A percentile compares a stretch with the other conserved stretches of the same genome.
These are phyloP conservation scores for Gymnocheta viridis DNA, from an alignment of 2,888 invertebrate genomes.

Conservation along the genomic window DNA sequence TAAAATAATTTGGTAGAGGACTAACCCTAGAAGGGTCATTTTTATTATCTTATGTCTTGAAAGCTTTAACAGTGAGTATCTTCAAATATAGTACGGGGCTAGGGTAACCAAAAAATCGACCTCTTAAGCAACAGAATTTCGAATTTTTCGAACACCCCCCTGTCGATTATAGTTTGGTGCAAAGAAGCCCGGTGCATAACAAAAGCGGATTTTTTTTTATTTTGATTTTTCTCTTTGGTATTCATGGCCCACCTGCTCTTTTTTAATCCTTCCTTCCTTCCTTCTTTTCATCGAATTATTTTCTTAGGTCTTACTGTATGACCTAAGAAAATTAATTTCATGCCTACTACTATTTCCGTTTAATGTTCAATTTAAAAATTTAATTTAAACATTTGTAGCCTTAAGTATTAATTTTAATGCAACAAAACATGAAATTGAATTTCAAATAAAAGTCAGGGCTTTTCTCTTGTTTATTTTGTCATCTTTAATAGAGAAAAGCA, in stretches of 20 bases:
- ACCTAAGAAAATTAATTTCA: conserved; percentile 13
- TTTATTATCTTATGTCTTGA: too few species aligned
- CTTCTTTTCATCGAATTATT: neutral
- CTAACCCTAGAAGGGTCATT: too few species aligned
- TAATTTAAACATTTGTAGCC: conserved; percentile 60
- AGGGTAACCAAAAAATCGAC: too few species aligned
- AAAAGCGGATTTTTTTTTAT: too few species aligned
- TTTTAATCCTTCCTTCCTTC: neutral
- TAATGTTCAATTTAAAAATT: conserved; percentile 50
- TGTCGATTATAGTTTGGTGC: too few species aligned
- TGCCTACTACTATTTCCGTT: neutral
- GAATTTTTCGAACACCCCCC: too few species aligned
- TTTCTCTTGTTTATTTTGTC: conserved; percentile 43
- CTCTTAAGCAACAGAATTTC: too few species aligned
- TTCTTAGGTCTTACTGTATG: neutral
- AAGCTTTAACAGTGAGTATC: too few species aligned
- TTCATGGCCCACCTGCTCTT: neutral
- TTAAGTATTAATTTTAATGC: conserved; percentile 53
- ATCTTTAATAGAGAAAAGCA: conserved; percentile 36
- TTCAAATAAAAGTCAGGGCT: conserved; percentile 58
- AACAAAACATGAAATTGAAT: conserved; percentile 62
- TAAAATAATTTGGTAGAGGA: too few species aligned
- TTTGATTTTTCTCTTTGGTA: neutral
- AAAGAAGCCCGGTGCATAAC: too few species aligned
- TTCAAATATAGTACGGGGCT: too few species aligned